phyloP scores from a whole-genome alignment of 2,888 invertebrate species.

The Cylindroiulus punctatus region DNA sequence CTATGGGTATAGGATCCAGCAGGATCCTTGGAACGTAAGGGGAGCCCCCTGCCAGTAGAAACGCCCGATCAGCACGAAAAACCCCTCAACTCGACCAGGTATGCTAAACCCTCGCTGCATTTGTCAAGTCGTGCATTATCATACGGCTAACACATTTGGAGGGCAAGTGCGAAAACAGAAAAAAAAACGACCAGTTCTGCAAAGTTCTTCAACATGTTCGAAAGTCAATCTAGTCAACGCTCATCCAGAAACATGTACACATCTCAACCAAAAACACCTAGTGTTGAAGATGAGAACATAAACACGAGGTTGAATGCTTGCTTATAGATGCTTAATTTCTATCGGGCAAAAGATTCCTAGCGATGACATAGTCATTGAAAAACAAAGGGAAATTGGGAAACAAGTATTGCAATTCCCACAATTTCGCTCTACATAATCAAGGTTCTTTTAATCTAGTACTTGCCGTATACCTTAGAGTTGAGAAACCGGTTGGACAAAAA shows the following conservation, averaged over 20 bases:
- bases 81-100: neutral
- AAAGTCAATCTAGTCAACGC: neutral
- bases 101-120: slow-evolving; percentile 14
- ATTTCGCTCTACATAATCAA: too few species aligned
- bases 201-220: neutral
- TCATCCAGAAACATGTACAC: neutral
- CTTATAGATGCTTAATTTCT: too few species aligned
- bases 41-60: neutral
- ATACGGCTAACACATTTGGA: neutral
- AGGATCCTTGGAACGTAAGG: too few species aligned
- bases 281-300: too few species aligned
- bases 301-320: too few species aligned
- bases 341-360: too few species aligned
- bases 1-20: neutral
- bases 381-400: too few species aligned
- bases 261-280: neutral
- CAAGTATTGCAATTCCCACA: too few species aligned
- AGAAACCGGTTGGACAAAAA: too few species aligned
- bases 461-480: too few species aligned
- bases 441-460: too few species aligned
- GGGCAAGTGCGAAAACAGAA: neutral
- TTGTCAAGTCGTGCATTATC: slow-evolving; percentile 18
- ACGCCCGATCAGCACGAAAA: neutral
- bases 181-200: neutral
- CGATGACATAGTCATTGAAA: too few species aligned